phyloP scores from a whole-genome alignment of 2,888 invertebrate genomes.

The Caenorhabditis panamensis region DNA sequence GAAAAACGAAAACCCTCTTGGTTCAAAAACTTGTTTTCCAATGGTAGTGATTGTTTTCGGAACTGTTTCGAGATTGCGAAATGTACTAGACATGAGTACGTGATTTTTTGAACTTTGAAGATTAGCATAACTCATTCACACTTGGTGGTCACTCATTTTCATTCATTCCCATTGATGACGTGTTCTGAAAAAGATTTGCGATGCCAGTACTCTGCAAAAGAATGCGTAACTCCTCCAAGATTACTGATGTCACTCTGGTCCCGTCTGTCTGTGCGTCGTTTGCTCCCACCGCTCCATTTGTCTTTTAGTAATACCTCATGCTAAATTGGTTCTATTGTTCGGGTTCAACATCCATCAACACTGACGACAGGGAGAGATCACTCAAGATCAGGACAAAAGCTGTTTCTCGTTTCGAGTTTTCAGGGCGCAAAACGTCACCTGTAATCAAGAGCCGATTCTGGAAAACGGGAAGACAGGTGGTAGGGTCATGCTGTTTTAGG shows the following conservation, averaged over 20 bases:
- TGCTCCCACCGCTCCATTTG: constrained; percentile 7
- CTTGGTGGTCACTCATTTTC: background rate
- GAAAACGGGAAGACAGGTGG: constrained; percentile 32
- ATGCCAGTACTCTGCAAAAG: background rate
- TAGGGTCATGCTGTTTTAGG: constrained; percentile 15
- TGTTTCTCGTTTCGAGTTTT: background rate
- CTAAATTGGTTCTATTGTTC: constrained; percentile 45
- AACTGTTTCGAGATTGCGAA: no score
- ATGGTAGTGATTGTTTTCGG: no score
- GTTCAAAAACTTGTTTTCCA: no score
- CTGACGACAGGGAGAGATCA: background rate
- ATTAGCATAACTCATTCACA: background rate
- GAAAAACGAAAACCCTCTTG: no score
- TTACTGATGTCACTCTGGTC: constrained; percentile 48
- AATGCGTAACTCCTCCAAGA: constrained; percentile 19
- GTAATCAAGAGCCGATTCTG: background rate
- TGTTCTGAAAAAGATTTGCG: background rate
- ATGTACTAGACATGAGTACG: no score
- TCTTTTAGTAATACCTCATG: constrained; percentile 28
- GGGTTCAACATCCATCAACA: background rate
- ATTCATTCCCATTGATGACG: no score
- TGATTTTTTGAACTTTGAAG: background rate
- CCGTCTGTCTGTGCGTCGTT: background rate
- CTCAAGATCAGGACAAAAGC: constrained; percentile 30
- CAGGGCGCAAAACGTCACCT: constrained; percentile 31